These are phyloP conservation scores for Pseudochirops corinnae DNA, from an alignment of 2,797 vertebrate species.

Conservation along the genomic window DNA sequence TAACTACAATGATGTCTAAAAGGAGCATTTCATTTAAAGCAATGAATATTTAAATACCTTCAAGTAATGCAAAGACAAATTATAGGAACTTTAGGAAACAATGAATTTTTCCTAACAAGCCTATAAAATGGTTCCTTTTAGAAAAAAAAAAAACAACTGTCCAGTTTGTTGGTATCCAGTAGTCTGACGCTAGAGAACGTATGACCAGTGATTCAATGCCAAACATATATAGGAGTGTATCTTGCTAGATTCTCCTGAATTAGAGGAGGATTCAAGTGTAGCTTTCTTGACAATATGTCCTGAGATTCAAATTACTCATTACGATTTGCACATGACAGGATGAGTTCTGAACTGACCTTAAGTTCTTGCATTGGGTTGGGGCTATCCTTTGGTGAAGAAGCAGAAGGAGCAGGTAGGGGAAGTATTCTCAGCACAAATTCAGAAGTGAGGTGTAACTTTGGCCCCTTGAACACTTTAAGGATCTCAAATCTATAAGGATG, in stretches of 20 bases:
- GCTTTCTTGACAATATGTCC: background rate
- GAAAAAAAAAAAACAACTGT: background rate
- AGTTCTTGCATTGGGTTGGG: no score
- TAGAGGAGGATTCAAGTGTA: background rate
- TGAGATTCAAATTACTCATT: background rate
- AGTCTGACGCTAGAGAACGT: background rate
- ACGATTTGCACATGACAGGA: background rate
- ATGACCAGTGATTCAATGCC: background rate
- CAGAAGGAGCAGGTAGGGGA: background rate
- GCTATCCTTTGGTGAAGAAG: background rate
- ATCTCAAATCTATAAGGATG: background rate
- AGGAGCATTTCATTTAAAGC: slow-evolving; percentile 42
- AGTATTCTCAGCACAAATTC: background rate
- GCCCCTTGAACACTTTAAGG: background rate
- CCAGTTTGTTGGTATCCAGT: slow-evolving; percentile 37
- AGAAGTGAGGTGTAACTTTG: background rate
- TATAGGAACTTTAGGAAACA: slow-evolving; percentile 68
- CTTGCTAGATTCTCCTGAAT: slow-evolving; percentile 7
- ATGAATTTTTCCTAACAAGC: slow-evolving; percentile 67
- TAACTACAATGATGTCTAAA: slow-evolving; percentile 24
- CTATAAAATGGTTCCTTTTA: slow-evolving; percentile 53
- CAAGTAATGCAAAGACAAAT: slow-evolving; percentile 44
- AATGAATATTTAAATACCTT: slow-evolving; percentile 55
- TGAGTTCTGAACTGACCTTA: background rate
- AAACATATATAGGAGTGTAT: accelerated